Evolutionary conservation across 2,888 invertebrate species (phyloP).

Genomic region (Ommatoiulus sabulosus): DNA sequence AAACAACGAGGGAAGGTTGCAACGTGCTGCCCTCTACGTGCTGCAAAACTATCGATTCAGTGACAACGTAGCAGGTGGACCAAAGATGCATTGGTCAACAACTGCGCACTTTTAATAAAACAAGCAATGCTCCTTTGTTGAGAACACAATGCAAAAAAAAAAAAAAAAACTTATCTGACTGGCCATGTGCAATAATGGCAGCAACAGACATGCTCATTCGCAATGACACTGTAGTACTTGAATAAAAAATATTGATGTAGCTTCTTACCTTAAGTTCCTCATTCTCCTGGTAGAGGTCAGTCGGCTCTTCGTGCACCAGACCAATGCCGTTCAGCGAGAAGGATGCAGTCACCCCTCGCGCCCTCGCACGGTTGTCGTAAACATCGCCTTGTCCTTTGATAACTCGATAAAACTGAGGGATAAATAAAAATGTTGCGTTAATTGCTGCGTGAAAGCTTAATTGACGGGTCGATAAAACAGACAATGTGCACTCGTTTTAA

Average conservation of each 20-base stretch:
- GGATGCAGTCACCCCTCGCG: conserved; percentile 85
- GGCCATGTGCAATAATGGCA: not conserved
- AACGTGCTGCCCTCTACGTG: conserved; percentile 8
- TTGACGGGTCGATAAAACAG: not conserved
- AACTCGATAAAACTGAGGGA: conserved; percentile 79
- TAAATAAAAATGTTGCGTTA: conserved; percentile 42
- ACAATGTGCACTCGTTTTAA: not conserved
- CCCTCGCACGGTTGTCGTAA: conserved; percentile 87
- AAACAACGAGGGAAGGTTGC: not conserved
- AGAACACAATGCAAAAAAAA: not conserved
- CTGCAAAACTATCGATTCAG: not conserved
- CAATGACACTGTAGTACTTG: too few species aligned
- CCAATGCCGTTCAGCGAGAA: conserved; percentile 89
- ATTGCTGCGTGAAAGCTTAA: conserved; percentile 27
- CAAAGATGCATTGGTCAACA: too few species aligned
- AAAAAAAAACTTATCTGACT: not conserved
- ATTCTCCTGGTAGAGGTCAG: conserved; percentile 89
- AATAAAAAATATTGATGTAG: not conserved
- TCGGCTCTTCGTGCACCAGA: conserved; percentile 84
- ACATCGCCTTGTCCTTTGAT: conserved; percentile 88
- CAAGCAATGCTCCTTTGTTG: not conserved
- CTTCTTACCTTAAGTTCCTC: conserved; percentile 83
- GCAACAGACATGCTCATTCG: not conserved
- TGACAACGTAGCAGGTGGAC: not conserved
- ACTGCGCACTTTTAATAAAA: not conserved